These are phyloP conservation scores for Ammodramus savannarum DNA, from an alignment of 2,113 vertebrate species.

Conservation along the genomic window DNA sequence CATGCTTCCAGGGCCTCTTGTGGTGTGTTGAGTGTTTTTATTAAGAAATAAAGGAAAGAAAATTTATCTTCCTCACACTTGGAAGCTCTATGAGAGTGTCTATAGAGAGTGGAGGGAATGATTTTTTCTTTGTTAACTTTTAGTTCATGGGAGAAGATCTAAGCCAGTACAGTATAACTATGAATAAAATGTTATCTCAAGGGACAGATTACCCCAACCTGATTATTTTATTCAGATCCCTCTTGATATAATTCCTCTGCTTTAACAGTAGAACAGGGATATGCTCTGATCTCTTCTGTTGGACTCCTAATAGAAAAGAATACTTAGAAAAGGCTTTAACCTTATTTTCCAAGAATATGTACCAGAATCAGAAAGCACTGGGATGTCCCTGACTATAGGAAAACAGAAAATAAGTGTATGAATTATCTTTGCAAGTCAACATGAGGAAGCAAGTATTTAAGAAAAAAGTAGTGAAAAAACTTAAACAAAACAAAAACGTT, in stretches of 20 bases:
- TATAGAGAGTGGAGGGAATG: not conserved
- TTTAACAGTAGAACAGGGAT: not conserved
- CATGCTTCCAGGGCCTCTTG: not conserved
- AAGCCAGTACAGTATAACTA: not conserved
- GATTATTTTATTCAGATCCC: not conserved
- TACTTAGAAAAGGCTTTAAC: not conserved
- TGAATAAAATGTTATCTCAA: not conserved
- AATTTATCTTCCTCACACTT: not conserved
- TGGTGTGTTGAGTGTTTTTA: not conserved
- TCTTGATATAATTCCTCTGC: not conserved
- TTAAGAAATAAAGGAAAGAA: not conserved
- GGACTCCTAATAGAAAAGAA: not conserved
- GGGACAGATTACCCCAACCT: not conserved
- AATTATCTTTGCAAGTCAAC: not conserved
- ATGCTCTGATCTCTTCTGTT: not conserved
- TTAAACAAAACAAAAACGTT: fast-evolving
- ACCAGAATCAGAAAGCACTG: not conserved
- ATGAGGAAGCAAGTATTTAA: not conserved
- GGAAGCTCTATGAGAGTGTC: not conserved
- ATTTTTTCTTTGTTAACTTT: not conserved
- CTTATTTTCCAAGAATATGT: not conserved
- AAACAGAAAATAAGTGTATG: not conserved
- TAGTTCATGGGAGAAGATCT: not conserved
- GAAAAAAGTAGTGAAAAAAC: not conserved
- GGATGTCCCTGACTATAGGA: not conserved